These are phyloP conservation scores for Megaceryle alcyon DNA, from an alignment of 2,797 vertebrate species.

Conservation along the genomic window DNA sequence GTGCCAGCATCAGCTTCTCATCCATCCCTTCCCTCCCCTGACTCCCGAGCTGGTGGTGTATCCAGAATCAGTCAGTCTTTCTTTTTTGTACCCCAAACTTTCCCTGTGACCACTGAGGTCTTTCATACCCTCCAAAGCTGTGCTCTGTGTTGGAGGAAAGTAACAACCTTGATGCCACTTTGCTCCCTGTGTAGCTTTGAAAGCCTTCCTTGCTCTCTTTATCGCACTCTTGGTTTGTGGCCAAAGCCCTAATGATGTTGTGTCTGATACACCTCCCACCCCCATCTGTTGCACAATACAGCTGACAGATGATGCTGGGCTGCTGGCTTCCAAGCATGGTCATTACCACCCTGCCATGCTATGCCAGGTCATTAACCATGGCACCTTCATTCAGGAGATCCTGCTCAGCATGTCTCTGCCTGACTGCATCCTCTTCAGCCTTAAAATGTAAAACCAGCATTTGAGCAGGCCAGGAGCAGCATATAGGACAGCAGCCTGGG, in stretches of 20 bases:
- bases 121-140: not conserved
- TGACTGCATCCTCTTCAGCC: not conserved
- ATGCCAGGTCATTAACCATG: not conserved
- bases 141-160: rapidly evolving
- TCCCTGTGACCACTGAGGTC: not conserved
- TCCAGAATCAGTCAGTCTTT: not conserved
- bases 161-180: not conserved
- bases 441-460: not conserved
- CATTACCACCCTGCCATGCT: slow-evolving; percentile 16
- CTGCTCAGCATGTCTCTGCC: slow-evolving; percentile 10
- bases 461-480: not conserved
- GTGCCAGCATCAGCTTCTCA: not conserved
- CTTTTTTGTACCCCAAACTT: not conserved
- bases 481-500: not conserved
- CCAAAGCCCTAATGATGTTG: slow-evolving; percentile 57
- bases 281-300: slow-evolving; percentile 50
- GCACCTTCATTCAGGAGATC: slow-evolving; percentile 17
- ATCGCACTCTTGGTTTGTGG: not conserved
- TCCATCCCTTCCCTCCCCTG: not conserved
- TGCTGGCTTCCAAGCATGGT: slow-evolving; percentile 54
- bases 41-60: not conserved
- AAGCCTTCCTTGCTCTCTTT: not conserved
- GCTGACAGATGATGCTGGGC: slow-evolving; percentile 57
- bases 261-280: slow-evolving; percentile 60
- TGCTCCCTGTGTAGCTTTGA: not conserved